Evolutionary conservation across 2,113 vertebrate species (phyloP), one percentile per base, ranked within the genome.

Genomic region (Monopterus albus): DNA sequence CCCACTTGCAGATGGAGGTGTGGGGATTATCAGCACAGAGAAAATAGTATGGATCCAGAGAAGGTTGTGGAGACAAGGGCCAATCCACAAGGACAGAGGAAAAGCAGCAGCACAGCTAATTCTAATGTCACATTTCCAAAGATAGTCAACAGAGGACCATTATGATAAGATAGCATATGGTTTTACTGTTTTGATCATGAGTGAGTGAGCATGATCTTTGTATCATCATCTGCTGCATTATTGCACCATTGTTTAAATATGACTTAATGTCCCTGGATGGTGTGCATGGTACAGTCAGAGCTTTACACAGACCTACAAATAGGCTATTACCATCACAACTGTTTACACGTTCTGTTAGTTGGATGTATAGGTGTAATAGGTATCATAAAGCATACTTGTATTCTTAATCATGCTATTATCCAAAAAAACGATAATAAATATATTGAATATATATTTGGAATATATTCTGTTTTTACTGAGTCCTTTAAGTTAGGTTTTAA

Each of bases 61-160:
- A 83, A 75, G 64, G 65, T 50, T 47, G 20, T 11, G 17, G 47
- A 29, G 15, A 8, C 21, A 12, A 73, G 25, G 46, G 6, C 43
- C 10, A 79, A 65, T 31, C 47, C 55, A 21, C 70, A 55, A 38
- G 55, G 47, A 1, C 68, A 57, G 51, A 74, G 26, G 49, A 79
- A 55, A 35, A 49, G 42, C 21, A 72, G 50, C 56, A 56, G 33
- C 45, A 47, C 21, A 17, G 50, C 20, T 26, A 11, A 65, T 49
- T 61, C 84, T 71, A 65, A 84, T 50, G 53, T 83, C 57, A 64
- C 65, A 15, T 51, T 87, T 26, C 80, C 82, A 69, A 87, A 83
- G 79, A 79, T 87, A 72, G 47, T 72, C 31, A 67, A 73, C 15
- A 64, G 69, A 68, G 65, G 42, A 84, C 36, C 4, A 6, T 57